Evolutionary conservation across 2,113 vertebrate genomes (phyloP).

Genomic region (Amazona guildingii): DNA sequence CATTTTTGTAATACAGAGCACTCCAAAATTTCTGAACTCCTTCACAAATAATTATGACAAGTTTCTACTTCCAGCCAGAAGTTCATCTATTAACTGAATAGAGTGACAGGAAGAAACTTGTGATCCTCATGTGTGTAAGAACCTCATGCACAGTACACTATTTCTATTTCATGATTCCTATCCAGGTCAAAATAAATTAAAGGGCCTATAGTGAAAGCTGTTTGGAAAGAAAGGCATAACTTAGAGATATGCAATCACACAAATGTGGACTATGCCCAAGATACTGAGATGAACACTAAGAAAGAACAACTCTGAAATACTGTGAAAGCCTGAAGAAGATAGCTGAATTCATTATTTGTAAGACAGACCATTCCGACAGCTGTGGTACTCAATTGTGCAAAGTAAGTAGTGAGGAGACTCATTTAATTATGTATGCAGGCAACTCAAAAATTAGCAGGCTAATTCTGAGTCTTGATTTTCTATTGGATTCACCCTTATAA

Average conservation of each 20-base stretch:
- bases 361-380: not conserved
- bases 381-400: not conserved
- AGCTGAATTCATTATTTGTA: not conserved
- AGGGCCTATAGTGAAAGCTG: not conserved
- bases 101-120: not conserved
- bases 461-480: not conserved
- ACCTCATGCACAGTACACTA: not conserved
- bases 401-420: not conserved
- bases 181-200: not conserved
- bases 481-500: not conserved
- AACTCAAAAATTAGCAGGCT: not conserved
- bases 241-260: not conserved
- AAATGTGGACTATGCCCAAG: not conserved
- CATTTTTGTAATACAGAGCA: not conserved
- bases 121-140: not conserved
- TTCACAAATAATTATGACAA: not conserved
- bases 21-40: not conserved
- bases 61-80: not conserved
- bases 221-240: not conserved
- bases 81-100: not conserved
- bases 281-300: not conserved
- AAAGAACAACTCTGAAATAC: not conserved
- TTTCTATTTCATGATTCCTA: not conserved
- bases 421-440: not conserved
- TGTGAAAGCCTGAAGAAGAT: not conserved